phyloP scores from a whole-genome alignment of 2,113 vertebrate genomes.

The Callipepla squamata region DNA sequence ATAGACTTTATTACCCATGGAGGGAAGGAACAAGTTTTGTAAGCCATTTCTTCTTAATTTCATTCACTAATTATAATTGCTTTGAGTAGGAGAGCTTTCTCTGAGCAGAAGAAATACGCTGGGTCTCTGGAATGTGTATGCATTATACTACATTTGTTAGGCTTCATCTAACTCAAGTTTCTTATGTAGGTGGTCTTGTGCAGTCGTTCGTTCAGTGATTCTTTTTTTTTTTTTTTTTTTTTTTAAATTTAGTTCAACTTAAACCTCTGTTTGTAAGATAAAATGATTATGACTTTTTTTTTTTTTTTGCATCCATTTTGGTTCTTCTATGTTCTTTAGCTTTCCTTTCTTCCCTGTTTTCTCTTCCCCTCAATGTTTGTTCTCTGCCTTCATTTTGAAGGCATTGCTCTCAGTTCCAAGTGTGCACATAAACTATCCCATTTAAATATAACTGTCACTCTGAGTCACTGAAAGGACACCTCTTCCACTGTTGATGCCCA shows the following conservation, averaged over 20 bases:
- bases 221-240: neutral
- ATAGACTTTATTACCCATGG: constrained; percentile 85
- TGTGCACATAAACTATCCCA: neutral
- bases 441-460: neutral
- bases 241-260: neutral
- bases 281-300: neutral
- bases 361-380: neutral
- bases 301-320: neutral
- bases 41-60: constrained; percentile 88
- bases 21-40: constrained; percentile 77
- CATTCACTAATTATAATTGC: constrained; percentile 86
- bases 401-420: neutral
- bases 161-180: constrained; percentile 15
- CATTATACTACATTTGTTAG: constrained; percentile 24
- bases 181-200: neutral
- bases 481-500: neutral
- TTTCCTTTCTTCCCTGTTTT: neutral
- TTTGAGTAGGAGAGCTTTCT: constrained; percentile 82
- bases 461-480: neutral
- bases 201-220: neutral
- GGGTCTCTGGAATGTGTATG: neutral
- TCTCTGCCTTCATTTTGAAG: neutral
- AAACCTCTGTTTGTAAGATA: neutral
- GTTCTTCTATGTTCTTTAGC: neutral
- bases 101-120: constrained; percentile 53